Evolutionary conservation across 2,113 vertebrate genomes (phyloP).

Genomic region (Polypterus bichir): DNA sequence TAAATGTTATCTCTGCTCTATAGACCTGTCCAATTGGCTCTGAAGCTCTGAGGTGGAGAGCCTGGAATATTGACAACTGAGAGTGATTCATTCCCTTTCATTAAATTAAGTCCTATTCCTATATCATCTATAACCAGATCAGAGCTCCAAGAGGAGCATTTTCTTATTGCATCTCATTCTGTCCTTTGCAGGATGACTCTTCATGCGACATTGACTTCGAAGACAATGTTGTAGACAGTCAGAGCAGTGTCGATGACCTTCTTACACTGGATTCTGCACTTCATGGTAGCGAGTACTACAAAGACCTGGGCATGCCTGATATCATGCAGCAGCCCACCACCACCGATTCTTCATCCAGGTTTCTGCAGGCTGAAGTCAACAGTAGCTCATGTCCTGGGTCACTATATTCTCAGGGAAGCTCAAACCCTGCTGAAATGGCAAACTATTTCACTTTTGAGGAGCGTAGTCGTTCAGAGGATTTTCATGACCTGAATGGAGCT

Average conservation of each 20-base stretch:
- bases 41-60: too few relatives aligned
- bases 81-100: too few relatives aligned
- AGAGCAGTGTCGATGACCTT: constrained; percentile 63
- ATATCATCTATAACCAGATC: too few relatives aligned
- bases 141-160: neutral
- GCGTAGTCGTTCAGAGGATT: too few relatives aligned
- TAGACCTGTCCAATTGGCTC: too few relatives aligned
- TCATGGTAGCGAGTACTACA: constrained; percentile 61
- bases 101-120: too few relatives aligned
- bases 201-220: constrained; percentile 51
- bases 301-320: constrained; percentile 49
- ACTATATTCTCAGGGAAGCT: constrained; percentile 17
- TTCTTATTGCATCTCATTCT: neutral
- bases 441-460: too few relatives aligned
- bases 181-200: constrained; percentile 47
- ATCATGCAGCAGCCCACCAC: neutral
- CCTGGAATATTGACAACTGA: too few relatives aligned
- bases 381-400: neutral
- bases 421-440: constrained; percentile 5
- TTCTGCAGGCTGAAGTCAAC: neutral
- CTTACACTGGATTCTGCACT: constrained; percentile 51
- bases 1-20: too few relatives aligned
- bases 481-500: too few relatives aligned
- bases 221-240: constrained; percentile 31
- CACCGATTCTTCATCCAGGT: fast-evolving